Evolutionary conservation across 2,113 vertebrate species (phyloP), one percentile per base, ranked within the genome.

Genomic region (Crocuta crocuta): DNA sequence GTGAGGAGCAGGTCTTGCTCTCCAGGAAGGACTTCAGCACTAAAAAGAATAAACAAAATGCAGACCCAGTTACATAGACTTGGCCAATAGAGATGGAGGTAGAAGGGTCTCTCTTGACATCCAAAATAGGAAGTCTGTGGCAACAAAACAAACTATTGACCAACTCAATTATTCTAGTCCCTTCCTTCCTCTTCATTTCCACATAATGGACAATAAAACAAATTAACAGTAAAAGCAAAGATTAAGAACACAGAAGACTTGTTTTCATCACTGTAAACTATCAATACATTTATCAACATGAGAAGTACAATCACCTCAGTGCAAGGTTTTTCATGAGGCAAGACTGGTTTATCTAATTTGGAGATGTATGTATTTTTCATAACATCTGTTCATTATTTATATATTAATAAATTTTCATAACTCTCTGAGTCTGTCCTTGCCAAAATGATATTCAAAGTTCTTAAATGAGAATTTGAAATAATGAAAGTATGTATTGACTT

Each of bases 321-420:
- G 31, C 45, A 66, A 97, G 96, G 71, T 74, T 66, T 98, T 74
- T 73, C 88, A 74, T 90, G 45, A 0, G 79, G 89, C 79, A 96
- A 61, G 17, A 71, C 35, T 71, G 93, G 82, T 78, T 80, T 96
- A 95, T 70, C 68, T 97, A 97, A 97, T 96, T 96, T 97, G 97
- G 98, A 97, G 45, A 95, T 45, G 82, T 97, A 65, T 55, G 50
- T 96, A 94, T 96, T 96, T 76, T 97, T 97, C 95, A 96, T 93
- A 97, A 97, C 81, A 97, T 94, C 95, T 82, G 85, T 96, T 95
- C 78, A 76, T 94, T 94, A 95, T 96, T 92, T 95, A 92, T 93
- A 88, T 97, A 0, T 76, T 66, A 50, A 97, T 94, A 98, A 98
- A 95, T 94, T 98, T 98, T 98, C 94, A 98, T 68, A 91, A 97